Conservation (phyloP, 92 coral and sea anemone species). For the Montipora capitata region DNA sequence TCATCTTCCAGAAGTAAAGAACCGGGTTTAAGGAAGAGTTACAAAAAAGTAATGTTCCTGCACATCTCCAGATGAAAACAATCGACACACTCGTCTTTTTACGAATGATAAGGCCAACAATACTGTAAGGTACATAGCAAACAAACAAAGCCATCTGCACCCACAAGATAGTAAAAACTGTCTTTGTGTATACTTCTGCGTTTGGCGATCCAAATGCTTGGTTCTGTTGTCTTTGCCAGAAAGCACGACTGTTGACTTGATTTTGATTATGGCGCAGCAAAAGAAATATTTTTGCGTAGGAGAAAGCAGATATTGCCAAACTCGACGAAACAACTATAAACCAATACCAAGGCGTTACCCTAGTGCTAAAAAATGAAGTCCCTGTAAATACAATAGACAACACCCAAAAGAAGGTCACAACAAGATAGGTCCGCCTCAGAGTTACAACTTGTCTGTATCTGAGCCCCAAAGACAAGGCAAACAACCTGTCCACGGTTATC, state of each 20-base stretch:
- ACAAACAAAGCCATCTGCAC: background rate
- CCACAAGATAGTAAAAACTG: background rate
- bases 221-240: background rate
- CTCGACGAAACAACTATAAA: background rate
- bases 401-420: background rate
- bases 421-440: background rate
- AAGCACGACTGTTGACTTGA: background rate
- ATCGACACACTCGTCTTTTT: background rate
- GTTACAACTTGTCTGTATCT: background rate
- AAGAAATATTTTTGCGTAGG: background rate
- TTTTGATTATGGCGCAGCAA: background rate
- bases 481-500: background rate
- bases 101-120: background rate
- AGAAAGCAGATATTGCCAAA: background rate
- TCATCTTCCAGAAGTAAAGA: conserved; percentile 43
- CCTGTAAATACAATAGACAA: background rate
- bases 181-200: background rate
- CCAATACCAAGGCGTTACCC: background rate
- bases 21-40: conserved; percentile 34
- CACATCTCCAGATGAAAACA: background rate
- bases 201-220: background rate
- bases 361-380: background rate
- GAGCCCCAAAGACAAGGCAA: background rate
- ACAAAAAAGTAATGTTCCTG: background rate
- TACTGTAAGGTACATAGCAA: background rate